Conservation (phyloP, 2,797 vertebrate genomes). For the Dipus sagitta region DNA sequence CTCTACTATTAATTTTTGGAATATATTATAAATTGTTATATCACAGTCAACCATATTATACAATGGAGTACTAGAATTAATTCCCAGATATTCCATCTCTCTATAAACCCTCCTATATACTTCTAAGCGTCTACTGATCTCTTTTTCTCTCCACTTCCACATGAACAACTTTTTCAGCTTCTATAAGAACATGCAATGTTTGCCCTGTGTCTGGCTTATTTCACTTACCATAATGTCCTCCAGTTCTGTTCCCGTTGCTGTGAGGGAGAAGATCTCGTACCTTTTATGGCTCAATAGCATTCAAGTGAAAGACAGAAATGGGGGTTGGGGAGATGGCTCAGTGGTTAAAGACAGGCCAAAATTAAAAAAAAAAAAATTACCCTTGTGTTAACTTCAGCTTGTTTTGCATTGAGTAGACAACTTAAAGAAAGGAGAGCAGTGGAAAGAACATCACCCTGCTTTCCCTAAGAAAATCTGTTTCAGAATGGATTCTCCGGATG, state of each 20-base stretch:
- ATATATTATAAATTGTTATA: background rate
- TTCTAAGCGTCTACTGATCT: background rate
- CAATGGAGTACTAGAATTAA: background rate
- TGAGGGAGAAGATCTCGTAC: background rate
- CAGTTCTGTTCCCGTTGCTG: background rate
- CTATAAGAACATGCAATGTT: background rate
- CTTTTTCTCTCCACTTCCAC: background rate
- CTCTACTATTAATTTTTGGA: background rate
- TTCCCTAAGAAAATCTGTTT: background rate
- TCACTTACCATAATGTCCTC: background rate
- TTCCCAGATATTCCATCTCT: background rate
- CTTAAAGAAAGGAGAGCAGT: slow-evolving; percentile 11
- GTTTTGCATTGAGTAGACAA: background rate
- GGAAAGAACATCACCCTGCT: background rate
- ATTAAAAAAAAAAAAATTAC: background rate
- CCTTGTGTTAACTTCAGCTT: background rate
- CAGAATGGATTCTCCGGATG: background rate
- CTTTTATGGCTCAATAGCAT: background rate
- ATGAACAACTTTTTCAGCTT: background rate
- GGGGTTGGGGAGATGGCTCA: background rate
- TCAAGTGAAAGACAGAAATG: background rate
- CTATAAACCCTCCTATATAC: no score
- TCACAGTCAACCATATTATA: background rate
- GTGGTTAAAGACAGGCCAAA: background rate
- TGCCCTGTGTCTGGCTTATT: background rate